phyloP scores from a whole-genome alignment of 2,888 invertebrate genomes.

The Atethmia centrago region DNA sequence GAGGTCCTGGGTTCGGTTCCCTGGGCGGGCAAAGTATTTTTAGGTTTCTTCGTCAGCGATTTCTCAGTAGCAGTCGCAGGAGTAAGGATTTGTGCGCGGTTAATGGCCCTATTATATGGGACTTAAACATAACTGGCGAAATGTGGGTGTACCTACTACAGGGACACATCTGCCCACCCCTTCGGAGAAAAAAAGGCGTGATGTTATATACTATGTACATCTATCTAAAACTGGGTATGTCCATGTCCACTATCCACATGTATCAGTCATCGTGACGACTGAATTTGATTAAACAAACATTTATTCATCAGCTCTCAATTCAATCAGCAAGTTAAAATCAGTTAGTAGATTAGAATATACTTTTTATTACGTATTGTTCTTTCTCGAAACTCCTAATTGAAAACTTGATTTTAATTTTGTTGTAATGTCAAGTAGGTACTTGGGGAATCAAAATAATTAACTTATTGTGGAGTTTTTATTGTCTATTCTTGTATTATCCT shows the following conservation, averaged over 20 bases:
- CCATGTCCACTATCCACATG: not conserved
- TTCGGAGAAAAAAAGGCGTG: too few species aligned
- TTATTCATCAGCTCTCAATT: not conserved
- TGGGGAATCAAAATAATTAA: conserved; percentile 10
- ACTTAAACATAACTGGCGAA: too few species aligned
- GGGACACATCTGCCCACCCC: too few species aligned
- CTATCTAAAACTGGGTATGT: not conserved
- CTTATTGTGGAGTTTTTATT: conserved; percentile 24
- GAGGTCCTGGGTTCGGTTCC: too few species aligned
- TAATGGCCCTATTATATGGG: too few species aligned
- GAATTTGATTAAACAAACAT: not conserved
- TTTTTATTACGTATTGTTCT: conserved; percentile 32
- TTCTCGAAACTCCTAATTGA: conserved; percentile 4
- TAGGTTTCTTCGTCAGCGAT: too few species aligned
- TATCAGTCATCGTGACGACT: not conserved
- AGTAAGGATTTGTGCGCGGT: too few species aligned
- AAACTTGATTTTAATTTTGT: conserved; percentile 14
- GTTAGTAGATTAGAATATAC: not conserved
- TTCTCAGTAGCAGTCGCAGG: too few species aligned
- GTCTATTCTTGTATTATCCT: not conserved
- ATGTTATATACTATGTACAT: not conserved
- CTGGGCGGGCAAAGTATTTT: too few species aligned
- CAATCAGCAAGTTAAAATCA: not conserved
- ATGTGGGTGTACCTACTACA: too few species aligned
- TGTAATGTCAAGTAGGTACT: not conserved